Evolutionary conservation across 2,888 invertebrate genomes (phyloP), one percentile per base, ranked within the genome.

Genomic region (Ethmia dodecea): DNA sequence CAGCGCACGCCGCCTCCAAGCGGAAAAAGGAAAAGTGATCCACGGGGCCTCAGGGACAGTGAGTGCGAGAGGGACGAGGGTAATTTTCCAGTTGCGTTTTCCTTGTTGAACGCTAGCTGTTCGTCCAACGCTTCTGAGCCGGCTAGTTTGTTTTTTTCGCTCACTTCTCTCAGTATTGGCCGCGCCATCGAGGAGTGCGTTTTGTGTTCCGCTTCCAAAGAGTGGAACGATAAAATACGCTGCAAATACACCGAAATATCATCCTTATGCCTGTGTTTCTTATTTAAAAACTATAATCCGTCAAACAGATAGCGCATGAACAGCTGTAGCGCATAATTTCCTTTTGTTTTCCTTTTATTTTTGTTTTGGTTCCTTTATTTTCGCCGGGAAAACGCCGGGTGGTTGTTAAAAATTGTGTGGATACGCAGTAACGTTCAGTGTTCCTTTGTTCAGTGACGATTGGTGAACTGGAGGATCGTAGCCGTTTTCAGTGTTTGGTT

Each of bases 381-480:
- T 73, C 48, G 55, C 74, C 77, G 75, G 76, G 60, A 72, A 80
- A 79, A 77, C 60, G 71, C 81, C 81, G 80, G 80, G 49, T 52
- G 55, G 45, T 40, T 45, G 47, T n/a, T n/a, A 46, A 42, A 54
- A 55, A 59, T 49, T 52, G 48, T 63, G 67, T 53, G 49, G 51
- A 51, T 55, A 60, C 49, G 49, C 53, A 57, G 43, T 60, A 56
- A 58, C 58, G 45, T 60, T 52, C 37, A 60, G 70, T 75, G 66
- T 40, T 55, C 37, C 42, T 53, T 59, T 65, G 53, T 63, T 68
- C 42, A 49, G 66, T 76, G 71, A 68, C 65, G 48, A 45, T 67
- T 51, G 28, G 40, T 53, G 60, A 60, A 54, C 42, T 33, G 43
- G 46, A 42, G 38, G 51, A 45, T 56, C 43, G 45, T 49, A 40